Evolutionary conservation across 2,797 vertebrate species (phyloP).

Genomic region (Pelochelys cantorii): DNA sequence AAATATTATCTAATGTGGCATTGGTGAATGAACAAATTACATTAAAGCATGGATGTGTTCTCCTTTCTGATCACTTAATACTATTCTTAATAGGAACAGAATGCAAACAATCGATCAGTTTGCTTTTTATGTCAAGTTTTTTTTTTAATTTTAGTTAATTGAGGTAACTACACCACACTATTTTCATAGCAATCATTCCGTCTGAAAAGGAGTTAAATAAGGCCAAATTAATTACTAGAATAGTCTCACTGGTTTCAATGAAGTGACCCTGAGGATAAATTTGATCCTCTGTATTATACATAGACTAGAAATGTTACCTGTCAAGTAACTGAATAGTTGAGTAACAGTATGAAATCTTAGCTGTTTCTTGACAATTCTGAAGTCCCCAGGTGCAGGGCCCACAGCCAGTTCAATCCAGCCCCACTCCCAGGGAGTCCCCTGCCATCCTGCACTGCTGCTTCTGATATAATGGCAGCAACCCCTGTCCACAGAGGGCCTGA

Average conservation of each 20-base stretch:
- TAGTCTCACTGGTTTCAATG: neutral
- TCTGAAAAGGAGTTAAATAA: neutral
- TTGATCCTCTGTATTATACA: neutral
- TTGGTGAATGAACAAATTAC: neutral
- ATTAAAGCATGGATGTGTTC: rapidly evolving
- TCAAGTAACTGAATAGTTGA: no score
- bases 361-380: no score
- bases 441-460: no score
- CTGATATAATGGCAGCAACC: no score
- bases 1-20: neutral
- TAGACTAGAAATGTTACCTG: neutral
- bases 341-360: no score
- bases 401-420: no score
- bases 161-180: neutral
- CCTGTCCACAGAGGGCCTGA: no score
- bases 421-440: no score
- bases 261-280: neutral
- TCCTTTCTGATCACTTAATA: neutral
- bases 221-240: neutral
- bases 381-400: no score
- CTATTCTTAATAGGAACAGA: neutral
- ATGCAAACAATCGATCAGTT: neutral
- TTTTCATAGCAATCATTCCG: neutral
- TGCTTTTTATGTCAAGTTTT: neutral
- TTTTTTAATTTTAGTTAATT: neutral